Base-by-base conservation (phyloP, 2,113 vertebrate genomes). In the Rhea pennata region DNA sequence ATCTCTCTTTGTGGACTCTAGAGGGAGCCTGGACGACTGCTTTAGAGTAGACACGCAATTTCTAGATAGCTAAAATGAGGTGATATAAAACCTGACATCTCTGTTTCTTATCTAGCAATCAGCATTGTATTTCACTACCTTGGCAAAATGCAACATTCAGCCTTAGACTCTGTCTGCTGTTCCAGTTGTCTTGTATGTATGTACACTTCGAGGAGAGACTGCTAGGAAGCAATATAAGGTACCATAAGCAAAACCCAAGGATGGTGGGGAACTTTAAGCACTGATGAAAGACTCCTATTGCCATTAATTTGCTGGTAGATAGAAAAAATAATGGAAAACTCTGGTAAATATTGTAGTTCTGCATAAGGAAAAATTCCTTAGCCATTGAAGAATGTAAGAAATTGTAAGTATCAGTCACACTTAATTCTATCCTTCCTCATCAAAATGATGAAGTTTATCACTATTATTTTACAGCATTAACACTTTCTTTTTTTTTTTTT, bases 1-100 rank as follows among this genome's bases (percentile, higher is more conserved):
- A 19, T 81, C 84, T 66, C 86, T 72, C 31, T 7, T 31, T 23
- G 4, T 21, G 70, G 16, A 77, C 88, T 88, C 91, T 91, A 93
- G 91, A 93, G 91, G 91, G 94, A 95, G 94, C 94, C 84, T 91
- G 79, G 70, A 51, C 77, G 91, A 84, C 70, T 88, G 53, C 80
- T 93, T 91, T 77, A 31, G 59, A 73, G 31, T 1, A 80, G 53
- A 67, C 19, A 44, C 1, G 1, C 40, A 33, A 36, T 77, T 82
- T 77, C 79, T 72, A 42, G 70, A 67, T 61, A 91, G 70, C 24
- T 93, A 73, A 77, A 54, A 72, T 4, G 53, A 95, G 59, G 70
- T 62, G 40, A 84, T 81, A 46, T 39, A 16, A 72, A 61, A 5
- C 78, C 62, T 67, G 36, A 26, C 58, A 72, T 67, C 84, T 40